These are phyloP conservation scores for Heptranchias perlo DNA, from an alignment of 2,113 vertebrate species.

Conservation along the genomic window DNA sequence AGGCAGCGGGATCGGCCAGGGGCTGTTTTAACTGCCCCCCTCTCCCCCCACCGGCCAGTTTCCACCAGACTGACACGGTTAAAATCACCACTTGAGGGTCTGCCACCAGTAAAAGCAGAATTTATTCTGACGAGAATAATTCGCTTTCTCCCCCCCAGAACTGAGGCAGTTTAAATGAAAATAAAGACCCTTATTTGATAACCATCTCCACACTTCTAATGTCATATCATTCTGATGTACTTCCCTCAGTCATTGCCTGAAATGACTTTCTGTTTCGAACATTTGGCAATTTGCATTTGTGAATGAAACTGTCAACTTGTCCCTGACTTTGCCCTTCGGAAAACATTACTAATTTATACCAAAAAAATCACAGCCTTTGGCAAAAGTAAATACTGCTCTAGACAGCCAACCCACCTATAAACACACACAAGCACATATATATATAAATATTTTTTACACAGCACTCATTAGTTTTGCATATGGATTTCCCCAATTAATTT, in stretches of 20 bases:
- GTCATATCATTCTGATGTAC: neutral
- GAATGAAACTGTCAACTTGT: neutral
- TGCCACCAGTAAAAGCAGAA: neutral
- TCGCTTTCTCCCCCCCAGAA: too few species aligned
- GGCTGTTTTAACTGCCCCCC: neutral
- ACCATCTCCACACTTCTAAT: neutral
- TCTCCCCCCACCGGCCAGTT: neutral
- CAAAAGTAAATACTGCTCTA: neutral
- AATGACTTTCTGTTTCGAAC: neutral
- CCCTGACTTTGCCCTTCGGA: neutral
- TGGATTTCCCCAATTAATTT: too few species aligned
- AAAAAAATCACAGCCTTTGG: neutral
- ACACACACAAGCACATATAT: too few species aligned
- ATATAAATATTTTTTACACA: too few species aligned
- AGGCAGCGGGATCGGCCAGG: neutral
- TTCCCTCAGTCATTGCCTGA: neutral
- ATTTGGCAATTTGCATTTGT: neutral
- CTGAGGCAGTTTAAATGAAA: too few species aligned
- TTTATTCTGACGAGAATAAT: too few species aligned
- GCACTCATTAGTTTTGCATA: too few species aligned
- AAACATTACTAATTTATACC: neutral
- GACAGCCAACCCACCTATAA: too few species aligned
- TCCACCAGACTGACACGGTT: neutral
- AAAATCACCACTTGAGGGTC: neutral
- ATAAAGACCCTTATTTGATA: neutral